These are phyloP conservation scores for Blomia tropicalis DNA, from an alignment of 2,888 invertebrate genomes.

Conservation along the genomic window DNA sequence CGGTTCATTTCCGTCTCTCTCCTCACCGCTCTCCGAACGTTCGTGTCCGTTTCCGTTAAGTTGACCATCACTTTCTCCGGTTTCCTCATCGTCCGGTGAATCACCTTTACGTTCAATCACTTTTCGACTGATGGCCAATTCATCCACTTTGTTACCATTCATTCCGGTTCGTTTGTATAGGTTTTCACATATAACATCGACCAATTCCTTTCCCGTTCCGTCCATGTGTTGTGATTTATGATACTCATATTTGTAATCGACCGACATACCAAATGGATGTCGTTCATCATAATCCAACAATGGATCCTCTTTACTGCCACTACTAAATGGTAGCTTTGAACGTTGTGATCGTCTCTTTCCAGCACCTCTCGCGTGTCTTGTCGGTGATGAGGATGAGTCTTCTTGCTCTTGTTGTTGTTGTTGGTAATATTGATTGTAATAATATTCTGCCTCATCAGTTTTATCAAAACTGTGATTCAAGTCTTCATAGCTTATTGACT, in stretches of 20 bases:
- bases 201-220: not conserved
- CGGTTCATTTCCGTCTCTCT: too few species aligned
- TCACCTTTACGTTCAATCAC: not conserved
- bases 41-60: too few species aligned
- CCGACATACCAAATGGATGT: not conserved
- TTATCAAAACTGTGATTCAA: not conserved
- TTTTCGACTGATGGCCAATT: constrained; percentile 1
- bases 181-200: constrained; percentile 9
- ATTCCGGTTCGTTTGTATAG: constrained; percentile 10
- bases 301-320: not conserved
- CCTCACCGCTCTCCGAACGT: too few species aligned
- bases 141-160: constrained; percentile 3
- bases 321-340: not conserved
- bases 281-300: constrained; percentile 10
- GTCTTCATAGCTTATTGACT: constrained; percentile 25
- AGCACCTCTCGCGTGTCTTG: not conserved
- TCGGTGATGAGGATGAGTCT: not conserved
- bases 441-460: not conserved
- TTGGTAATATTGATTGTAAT: not conserved
- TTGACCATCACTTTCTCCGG: not conserved
- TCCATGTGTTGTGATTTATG: constrained; percentile 4
- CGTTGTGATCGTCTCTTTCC: not conserved
- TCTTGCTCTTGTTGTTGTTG: too few species aligned
- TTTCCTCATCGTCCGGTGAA: not conserved
- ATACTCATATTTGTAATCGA: constrained; percentile 12